phyloP scores from a whole-genome alignment of 2,113 vertebrate species.

The Colistium nudipinnis region DNA sequence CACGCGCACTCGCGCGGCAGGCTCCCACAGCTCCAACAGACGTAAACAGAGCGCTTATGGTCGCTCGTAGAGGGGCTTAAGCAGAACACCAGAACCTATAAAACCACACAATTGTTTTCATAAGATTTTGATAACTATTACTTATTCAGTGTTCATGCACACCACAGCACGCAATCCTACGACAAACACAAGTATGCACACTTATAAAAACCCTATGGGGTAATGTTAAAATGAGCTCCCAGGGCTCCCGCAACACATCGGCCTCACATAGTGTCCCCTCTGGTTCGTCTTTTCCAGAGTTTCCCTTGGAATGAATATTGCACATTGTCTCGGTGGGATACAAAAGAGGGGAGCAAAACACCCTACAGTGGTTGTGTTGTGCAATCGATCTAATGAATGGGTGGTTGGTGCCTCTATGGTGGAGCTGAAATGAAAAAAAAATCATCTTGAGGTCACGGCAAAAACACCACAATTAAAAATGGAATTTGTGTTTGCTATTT shows the following conservation, averaged over 20 bases:
- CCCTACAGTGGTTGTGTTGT: constrained; percentile 41
- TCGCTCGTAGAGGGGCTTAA: constrained; percentile 34
- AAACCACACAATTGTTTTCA: constrained; percentile 25
- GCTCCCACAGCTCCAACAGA: constrained; percentile 51
- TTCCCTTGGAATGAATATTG: constrained; percentile 31
- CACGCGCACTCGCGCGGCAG: constrained; percentile 7
- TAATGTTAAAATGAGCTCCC: constrained; percentile 37
- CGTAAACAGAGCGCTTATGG: constrained; percentile 65
- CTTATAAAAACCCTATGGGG: constrained; percentile 37
- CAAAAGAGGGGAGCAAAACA: constrained; percentile 38
- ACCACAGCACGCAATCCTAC: constrained; percentile 28
- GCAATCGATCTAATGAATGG: constrained; percentile 65
- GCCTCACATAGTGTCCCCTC: constrained; percentile 23
- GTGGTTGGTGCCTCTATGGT: constrained; percentile 55
- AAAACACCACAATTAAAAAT: constrained; percentile 50
- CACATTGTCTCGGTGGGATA: constrained; percentile 34
- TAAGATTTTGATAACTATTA: constrained; percentile 36
- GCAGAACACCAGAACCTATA: constrained; percentile 42
- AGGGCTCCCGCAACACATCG: constrained; percentile 13
- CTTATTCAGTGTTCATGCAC: constrained; percentile 41
- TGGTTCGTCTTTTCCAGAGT: constrained; percentile 37
- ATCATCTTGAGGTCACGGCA: constrained; percentile 13
- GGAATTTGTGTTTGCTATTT: constrained; percentile 49
- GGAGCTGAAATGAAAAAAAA: constrained; percentile 60
- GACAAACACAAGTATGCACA: constrained; percentile 32